Conservation (phyloP, 2,888 invertebrate genomes). For the Theretra japonica region DNA sequence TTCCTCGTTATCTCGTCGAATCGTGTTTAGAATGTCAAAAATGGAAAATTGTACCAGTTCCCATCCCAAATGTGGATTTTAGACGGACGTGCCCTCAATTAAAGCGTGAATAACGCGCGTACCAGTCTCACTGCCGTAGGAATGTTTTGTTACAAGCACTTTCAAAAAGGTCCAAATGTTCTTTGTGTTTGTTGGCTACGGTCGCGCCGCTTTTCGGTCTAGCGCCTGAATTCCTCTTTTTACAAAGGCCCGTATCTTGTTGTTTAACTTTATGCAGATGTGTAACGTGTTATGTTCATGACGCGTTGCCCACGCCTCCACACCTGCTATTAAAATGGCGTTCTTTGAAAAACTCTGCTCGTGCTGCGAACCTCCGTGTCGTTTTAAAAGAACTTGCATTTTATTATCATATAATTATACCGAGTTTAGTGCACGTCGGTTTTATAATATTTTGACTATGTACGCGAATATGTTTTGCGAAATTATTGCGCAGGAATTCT, state of each 20-base stretch:
- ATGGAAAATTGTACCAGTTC: constrained; percentile 37
- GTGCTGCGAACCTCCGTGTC: constrained; percentile 13
- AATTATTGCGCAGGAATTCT: background rate
- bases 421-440: constrained; percentile 6
- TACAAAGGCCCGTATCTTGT: constrained; percentile 28
- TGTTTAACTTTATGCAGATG: constrained; percentile 29
- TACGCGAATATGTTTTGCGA: background rate
- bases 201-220: constrained; percentile 25
- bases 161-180: constrained; percentile 34
- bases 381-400: constrained; percentile 24
- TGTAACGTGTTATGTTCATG: constrained; percentile 27
- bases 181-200: constrained; percentile 29
- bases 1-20: constrained; percentile 52
- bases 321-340: constrained; percentile 25
- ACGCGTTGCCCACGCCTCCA: constrained; percentile 15
- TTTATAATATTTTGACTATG: background rate
- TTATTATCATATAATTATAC: constrained; percentile 25
- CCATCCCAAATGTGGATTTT: constrained; percentile 31
- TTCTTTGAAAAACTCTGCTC: constrained; percentile 24
- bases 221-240: constrained; percentile 29
- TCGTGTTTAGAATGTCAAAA: constrained; percentile 53
- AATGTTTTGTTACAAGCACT: constrained; percentile 36
- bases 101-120: constrained; percentile 34
- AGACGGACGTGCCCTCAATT: constrained; percentile 33
- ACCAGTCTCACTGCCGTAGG: constrained; percentile 30